Evolutionary conservation across 2,888 invertebrate genomes (phyloP).

Genomic region (Megalurothrips usitatus): DNA sequence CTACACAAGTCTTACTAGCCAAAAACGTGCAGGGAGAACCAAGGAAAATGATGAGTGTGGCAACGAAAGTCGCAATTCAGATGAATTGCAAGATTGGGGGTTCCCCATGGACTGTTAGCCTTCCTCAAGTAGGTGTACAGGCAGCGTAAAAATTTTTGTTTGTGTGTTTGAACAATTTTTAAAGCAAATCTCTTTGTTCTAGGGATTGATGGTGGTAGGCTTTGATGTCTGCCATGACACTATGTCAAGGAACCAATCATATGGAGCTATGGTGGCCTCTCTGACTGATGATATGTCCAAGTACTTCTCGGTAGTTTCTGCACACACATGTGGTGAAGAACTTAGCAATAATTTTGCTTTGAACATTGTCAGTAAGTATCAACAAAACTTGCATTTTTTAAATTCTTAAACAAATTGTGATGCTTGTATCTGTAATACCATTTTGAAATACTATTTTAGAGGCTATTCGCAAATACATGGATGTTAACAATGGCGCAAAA

Average conservation of each 20-base stretch:
- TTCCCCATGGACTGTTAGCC: constrained; percentile 76
- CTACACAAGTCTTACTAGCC: constrained; percentile 43
- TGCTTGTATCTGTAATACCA: not conserved
- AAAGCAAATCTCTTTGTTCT: constrained; percentile 30
- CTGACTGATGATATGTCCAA: constrained; percentile 47
- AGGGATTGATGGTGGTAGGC: constrained; percentile 74
- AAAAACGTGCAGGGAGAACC: constrained; percentile 53
- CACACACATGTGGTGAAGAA: constrained; percentile 72
- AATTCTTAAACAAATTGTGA: not conserved
- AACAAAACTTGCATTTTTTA: not conserved
- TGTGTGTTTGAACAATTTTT: not conserved
- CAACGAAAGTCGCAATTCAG: constrained; percentile 89
- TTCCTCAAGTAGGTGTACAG: constrained; percentile 47
- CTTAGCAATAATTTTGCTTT: constrained; percentile 65
- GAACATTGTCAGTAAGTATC: constrained; percentile 52
- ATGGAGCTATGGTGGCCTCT: constrained; percentile 51
- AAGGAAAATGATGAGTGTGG: constrained; percentile 70
- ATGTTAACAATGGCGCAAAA: constrained; percentile 47
- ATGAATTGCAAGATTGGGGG: constrained; percentile 91
- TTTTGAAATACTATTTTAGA: constrained; percentile 40
- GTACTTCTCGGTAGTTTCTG: constrained; percentile 68
- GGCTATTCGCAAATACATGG: constrained; percentile 53
- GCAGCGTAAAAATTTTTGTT: constrained; percentile 1
- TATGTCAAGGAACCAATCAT: constrained; percentile 39
- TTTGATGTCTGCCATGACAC: constrained; percentile 84